phyloP scores from a whole-genome alignment of 2,888 invertebrate species.

The Itoplectis maculator region DNA sequence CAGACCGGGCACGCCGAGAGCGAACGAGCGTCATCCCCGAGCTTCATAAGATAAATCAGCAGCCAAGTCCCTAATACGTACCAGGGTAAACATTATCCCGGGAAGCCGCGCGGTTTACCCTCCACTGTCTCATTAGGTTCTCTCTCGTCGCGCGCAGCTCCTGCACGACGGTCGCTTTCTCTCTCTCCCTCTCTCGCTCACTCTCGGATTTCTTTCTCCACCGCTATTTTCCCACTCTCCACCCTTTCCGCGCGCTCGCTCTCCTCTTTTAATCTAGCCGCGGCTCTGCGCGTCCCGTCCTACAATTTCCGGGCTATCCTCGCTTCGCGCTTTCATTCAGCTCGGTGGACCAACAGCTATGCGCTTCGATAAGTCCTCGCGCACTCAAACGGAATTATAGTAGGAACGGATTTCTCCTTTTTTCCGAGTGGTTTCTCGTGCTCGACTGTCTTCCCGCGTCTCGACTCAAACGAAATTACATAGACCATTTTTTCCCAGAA shows the following conservation, averaged over 20 bases:
- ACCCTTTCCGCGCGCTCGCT: neutral
- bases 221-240: conserved; percentile 3
- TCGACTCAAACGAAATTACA: conserved; percentile 39
- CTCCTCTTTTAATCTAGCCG: conserved; percentile 39
- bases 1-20: neutral
- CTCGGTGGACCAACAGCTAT: conserved; percentile 44
- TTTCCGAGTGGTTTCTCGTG: conserved; percentile 10
- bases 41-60: conserved; percentile 48
- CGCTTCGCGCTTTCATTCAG: conserved; percentile 34
- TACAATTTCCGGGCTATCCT: conserved; percentile 26
- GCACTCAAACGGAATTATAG: conserved; percentile 47
- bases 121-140: conserved; percentile 60
- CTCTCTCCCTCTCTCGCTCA: conserved; percentile 8
- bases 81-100: conserved; percentile 57
- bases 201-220: neutral
- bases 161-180: too few species aligned
- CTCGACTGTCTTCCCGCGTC: conserved; percentile 32
- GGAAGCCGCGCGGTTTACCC: conserved; percentile 53
- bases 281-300: conserved; percentile 30
- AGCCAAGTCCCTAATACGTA: conserved; percentile 47
- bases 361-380: conserved; percentile 47
- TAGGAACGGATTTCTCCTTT: conserved; percentile 29
- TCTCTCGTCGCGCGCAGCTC: neutral
- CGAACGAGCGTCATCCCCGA: conserved; percentile 15
- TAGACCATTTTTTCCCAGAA: conserved; percentile 15